These are phyloP conservation scores for Heliconius hermathena DNA, from an alignment of 1,140 invertebrate species.

Conservation along the genomic window DNA sequence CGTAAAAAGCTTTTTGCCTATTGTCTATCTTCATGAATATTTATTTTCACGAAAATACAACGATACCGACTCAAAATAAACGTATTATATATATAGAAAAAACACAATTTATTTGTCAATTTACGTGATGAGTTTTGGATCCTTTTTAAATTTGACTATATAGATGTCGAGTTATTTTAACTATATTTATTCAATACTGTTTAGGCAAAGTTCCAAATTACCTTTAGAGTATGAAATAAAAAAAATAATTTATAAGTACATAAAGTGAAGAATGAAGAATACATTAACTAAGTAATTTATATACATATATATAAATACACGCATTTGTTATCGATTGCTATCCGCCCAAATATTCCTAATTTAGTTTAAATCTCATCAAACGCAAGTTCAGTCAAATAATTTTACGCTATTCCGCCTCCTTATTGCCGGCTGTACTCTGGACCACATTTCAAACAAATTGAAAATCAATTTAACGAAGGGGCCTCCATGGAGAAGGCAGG, in stretches of 20 bases:
- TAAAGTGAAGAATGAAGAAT: background rate
- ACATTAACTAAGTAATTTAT: background rate
- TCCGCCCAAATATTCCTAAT: slow-evolving; percentile 47
- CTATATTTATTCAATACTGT: too few species aligned
- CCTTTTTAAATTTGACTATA: too few species aligned
- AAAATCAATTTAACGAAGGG: slow-evolving; percentile 79
- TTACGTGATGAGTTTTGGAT: too few species aligned
- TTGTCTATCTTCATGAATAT: slow-evolving; percentile 39
- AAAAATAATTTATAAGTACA: background rate
- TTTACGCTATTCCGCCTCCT: slow-evolving; percentile 76
- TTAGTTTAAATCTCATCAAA: slow-evolving; percentile 69
- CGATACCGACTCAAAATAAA: background rate
- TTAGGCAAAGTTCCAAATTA: too few species aligned
- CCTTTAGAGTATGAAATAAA: too few species aligned
- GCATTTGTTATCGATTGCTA: slow-evolving; percentile 23
- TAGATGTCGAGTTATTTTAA: too few species aligned
- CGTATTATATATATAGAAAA: background rate
- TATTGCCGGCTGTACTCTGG: slow-evolving; percentile 71
- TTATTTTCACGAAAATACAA: slow-evolving; percentile 35
- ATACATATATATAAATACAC: background rate
- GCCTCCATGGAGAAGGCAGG: slow-evolving; percentile 59
- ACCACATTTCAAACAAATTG: slow-evolving; percentile 80
- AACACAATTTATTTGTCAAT: background rate
- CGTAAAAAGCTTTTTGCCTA: slow-evolving; percentile 35
- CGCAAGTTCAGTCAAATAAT: slow-evolving; percentile 70